Percentiles rank a stretch among this genome's conserved stretches.
These are phyloP conservation scores for Heliconius aoede DNA, from an alignment of 2,888 invertebrate species.

Conservation along the genomic window DNA sequence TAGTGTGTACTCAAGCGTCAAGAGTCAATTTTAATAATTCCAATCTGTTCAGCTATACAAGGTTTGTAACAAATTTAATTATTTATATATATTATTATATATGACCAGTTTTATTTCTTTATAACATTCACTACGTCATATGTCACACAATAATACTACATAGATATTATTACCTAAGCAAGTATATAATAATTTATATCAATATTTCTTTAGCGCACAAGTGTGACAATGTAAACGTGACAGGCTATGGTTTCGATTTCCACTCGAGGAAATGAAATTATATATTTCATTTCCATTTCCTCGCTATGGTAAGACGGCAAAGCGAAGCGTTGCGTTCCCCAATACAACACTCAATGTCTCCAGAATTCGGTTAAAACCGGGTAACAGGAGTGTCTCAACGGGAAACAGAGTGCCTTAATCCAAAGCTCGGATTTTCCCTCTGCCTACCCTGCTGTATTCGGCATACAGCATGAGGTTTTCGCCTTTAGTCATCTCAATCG, in stretches of 20 bases:
- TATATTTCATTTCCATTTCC: too few relatives aligned
- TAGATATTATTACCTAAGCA: not conserved
- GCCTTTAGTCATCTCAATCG: not conserved
- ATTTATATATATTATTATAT: too few relatives aligned
- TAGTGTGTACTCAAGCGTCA: not conserved
- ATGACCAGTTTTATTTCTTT: not conserved
- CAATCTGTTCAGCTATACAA: not conserved
- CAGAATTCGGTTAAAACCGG: not conserved
- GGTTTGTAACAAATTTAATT: not conserved
- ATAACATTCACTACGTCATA: not conserved
- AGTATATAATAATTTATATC: not conserved
- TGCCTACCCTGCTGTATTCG: not conserved
- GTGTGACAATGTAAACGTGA: not conserved
- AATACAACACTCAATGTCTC: not conserved
- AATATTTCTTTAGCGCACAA: not conserved
- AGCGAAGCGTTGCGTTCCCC: too few relatives aligned
- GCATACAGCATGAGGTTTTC: not conserved
- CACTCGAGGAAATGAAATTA: not conserved
- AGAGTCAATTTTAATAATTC: constrained; percentile 19
- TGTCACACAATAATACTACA: not conserved
- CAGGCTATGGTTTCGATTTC: not conserved
- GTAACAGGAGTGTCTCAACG: not conserved
- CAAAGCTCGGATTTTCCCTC: not conserved
- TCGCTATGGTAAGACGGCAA: too few relatives aligned
- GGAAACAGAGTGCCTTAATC: too few relatives aligned